Evolutionary conservation across 2,113 vertebrate species (phyloP), one percentile per base, ranked within the genome.

Genomic region (Charadrius vociferus): DNA sequence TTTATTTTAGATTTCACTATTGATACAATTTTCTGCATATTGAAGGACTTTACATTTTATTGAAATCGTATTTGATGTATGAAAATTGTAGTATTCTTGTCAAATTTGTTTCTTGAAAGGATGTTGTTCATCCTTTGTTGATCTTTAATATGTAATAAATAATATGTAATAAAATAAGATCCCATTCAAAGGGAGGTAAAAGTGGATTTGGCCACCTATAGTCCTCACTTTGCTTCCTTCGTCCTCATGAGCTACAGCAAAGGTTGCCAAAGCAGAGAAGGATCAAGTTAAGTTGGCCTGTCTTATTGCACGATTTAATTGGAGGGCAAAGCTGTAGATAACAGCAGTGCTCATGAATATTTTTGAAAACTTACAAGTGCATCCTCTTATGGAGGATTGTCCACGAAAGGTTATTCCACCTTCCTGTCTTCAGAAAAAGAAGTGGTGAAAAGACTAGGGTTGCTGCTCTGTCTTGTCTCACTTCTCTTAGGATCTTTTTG

Each of bases 331-430:
- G 47, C 56, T 58, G 20, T 5, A 23, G 52, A 5, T 32, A 56
- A 7, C 65, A 36, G 4, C 3, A 3, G 49, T 7, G 27, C 14
- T n/a, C 14, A 2, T 9, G 12, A 81, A 4, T 19, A 8, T 23
- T 73, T 74, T 45, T 73, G 34, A 10, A 10, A 3, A 3, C 1
- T 30, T 29, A 1, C 3, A 34, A 18, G 23, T 9, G 6, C 18
- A 3, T 65, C 55, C 13, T 36, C 41, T 19, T 6, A 0, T 26
- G 45, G 45, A 37, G 13, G 8, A 6, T 5, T 62, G 32, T 6
- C 50, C 2, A 5, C 0, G 1, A 22, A 39, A 63, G 67, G 7
- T 53, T 15, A 2, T 53, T 72, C 5, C 6, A 17, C 24, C 11
- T 81, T 56, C 15, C n/a, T 27, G 4, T 41, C 45, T 41, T 24